phyloP scores from a whole-genome alignment of 2,888 invertebrate species.

The Zaprionus lineosus region DNA sequence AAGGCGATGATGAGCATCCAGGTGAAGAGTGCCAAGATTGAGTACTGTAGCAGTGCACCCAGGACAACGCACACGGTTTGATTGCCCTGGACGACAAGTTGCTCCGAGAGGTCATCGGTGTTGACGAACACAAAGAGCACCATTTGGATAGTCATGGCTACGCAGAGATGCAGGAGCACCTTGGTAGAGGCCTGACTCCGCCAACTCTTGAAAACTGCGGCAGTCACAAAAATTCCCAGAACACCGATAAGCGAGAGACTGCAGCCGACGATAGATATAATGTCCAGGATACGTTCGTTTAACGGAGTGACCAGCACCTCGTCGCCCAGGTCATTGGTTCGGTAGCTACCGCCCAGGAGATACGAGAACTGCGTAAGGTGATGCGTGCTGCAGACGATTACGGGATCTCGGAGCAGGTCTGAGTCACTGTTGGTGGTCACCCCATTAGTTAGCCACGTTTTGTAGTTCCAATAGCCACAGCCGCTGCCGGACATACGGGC shows the following conservation, averaged over 20 bases:
- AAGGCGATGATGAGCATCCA: constrained; percentile 89
- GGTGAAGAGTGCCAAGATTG: constrained; percentile 86
- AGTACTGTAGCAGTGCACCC: constrained; percentile 87
- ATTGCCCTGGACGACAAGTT: constrained; percentile 40
- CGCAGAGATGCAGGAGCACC: constrained; percentile 86
- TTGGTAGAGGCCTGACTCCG: constrained; percentile 87
- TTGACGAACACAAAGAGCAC: constrained; percentile 81
- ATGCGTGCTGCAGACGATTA: constrained; percentile 84
- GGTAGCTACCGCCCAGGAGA: constrained; percentile 82
- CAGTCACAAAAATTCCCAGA: constrained; percentile 85
- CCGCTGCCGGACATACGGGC: constrained; percentile 62
- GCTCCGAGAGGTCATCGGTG: constrained; percentile 66
- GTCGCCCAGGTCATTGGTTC: constrained; percentile 71
- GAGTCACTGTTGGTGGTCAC: constrained; percentile 70
- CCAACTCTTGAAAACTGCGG: constrained; percentile 85
- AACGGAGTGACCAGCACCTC: constrained; percentile 74
- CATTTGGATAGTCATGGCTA: constrained; percentile 86
- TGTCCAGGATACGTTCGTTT: constrained; percentile 84
- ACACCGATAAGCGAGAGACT: constrained; percentile 85
- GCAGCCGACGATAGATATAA: constrained; percentile 86
- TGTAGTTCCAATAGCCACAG: constrained; percentile 86
- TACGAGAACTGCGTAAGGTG: constrained; percentile 87
- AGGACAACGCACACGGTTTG: constrained; percentile 84
- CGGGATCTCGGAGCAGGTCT: constrained; percentile 45
- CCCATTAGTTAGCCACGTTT: constrained; percentile 85